Percentiles rank a stretch among this genome's conserved stretches.
Conservation (phyloP, 1,140 invertebrate genomes). For the Drosophila parvula region DNA sequence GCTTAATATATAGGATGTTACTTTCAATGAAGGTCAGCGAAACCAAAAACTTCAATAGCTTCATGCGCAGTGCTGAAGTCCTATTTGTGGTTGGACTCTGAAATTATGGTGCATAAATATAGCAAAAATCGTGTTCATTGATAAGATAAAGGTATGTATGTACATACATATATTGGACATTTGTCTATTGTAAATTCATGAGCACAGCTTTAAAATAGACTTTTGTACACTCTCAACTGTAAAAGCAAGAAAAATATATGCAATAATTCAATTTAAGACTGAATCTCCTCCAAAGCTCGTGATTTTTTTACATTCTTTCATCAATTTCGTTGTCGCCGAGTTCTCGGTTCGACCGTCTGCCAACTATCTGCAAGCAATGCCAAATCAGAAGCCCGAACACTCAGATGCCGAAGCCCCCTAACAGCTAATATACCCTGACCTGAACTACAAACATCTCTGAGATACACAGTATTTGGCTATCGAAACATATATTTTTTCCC, state of each 20-base stretch:
- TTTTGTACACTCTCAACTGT: not conserved
- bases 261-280: too few relatives aligned
- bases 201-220: not conserved
- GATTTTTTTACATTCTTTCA: too few relatives aligned
- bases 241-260: too few relatives aligned
- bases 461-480: not conserved
- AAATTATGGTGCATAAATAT: not conserved
- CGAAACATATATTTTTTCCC: not conserved
- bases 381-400: too few relatives aligned
- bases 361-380: too few relatives aligned
- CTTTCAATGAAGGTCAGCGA: not conserved
- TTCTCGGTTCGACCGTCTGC: too few relatives aligned
- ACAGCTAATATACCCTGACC: not conserved
- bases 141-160: not conserved
- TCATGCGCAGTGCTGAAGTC: not conserved
- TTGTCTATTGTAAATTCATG: not conserved
- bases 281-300: too few relatives aligned
- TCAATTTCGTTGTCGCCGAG: too few relatives aligned
- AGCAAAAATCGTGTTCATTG: not conserved
- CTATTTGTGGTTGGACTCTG: not conserved
- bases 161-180: not conserved
- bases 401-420: not conserved
- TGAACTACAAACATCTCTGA: not conserved
- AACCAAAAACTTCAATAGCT: not conserved
- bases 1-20: not conserved